These are phyloP conservation scores for Cydia amplana DNA, from an alignment of 1,140 invertebrate species.

Conservation along the genomic window DNA sequence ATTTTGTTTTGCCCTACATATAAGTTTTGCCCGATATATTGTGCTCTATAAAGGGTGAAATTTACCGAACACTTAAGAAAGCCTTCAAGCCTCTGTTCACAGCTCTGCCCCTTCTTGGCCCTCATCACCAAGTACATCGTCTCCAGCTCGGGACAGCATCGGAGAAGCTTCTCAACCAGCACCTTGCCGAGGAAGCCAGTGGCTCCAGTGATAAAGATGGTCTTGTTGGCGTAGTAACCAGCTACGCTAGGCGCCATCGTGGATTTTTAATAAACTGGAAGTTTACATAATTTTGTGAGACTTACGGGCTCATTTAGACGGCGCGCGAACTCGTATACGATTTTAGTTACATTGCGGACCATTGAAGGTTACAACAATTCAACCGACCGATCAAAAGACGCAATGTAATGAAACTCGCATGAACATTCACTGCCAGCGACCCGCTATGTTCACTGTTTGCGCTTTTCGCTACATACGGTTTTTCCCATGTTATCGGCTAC, in stretches of 20 bases:
- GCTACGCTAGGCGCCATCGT: conserved; percentile 60
- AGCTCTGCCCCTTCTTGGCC: conserved; percentile 87
- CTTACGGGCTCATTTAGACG: no score
- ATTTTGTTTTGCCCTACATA: no score
- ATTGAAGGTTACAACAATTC: no score
- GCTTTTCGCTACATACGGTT: no score
- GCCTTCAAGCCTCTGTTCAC: conserved; percentile 83
- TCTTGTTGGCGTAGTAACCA: conserved; percentile 66
- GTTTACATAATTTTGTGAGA: not conserved
- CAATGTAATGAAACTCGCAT: no score
- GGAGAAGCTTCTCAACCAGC: conserved; percentile 91
- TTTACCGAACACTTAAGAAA: conserved; percentile 81
- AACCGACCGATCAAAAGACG: no score
- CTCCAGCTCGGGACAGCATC: conserved; percentile 85
- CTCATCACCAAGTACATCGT: conserved; percentile 90
- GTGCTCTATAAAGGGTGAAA: not conserved
- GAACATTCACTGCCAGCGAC: no score
- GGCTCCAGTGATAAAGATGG: conserved; percentile 68
- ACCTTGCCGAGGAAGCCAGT: conserved; percentile 95
- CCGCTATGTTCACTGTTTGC: no score
- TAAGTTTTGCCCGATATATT: no score
- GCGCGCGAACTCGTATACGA: no score
- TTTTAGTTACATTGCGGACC: no score
- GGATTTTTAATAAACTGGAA: not conserved
- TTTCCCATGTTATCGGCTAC: no score